Evolutionary conservation across 35 echinoderm and acorn worm species (phyloP).

Genomic region (Ophioderma brevispina): DNA sequence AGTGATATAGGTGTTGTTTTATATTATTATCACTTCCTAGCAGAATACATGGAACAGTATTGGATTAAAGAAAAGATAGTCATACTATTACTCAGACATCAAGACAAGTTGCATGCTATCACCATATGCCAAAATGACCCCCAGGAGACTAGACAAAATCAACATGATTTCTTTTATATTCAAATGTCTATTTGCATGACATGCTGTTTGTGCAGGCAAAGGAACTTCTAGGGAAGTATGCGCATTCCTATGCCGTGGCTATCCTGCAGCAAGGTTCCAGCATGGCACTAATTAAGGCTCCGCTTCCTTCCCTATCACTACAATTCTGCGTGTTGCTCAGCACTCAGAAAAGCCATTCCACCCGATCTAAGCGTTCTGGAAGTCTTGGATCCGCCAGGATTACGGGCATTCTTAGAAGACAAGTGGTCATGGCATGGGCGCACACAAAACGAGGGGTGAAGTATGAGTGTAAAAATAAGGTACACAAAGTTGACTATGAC

Average conservation of each 20-base stretch:
- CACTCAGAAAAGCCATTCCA: slow-evolving; percentile 71
- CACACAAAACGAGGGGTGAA: slow-evolving; percentile 29
- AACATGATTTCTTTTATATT: too few relatives aligned
- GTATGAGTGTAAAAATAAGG: slow-evolving; percentile 45
- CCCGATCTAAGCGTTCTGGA: slow-evolving; percentile 67
- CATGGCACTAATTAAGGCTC: slow-evolving; percentile 78
- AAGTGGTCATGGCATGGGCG: slow-evolving; percentile 73
- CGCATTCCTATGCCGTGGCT: slow-evolving; percentile 91
- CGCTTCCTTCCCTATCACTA: slow-evolving; percentile 69
- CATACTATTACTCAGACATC: too few relatives aligned
- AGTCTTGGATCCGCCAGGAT: slow-evolving; percentile 77
- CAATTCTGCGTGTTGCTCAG: slow-evolving; percentile 93
- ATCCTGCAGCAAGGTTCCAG: slow-evolving; percentile 68
- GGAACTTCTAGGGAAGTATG: slow-evolving; percentile 70
- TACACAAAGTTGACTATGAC: slow-evolving; percentile 70
- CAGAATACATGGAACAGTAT: too few relatives aligned
- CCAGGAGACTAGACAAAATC: too few relatives aligned
- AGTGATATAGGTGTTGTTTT: too few relatives aligned
- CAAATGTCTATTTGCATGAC: too few relatives aligned
- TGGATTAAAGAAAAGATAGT: too few relatives aligned
- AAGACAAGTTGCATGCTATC: too few relatives aligned
- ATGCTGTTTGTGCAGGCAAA: slow-evolving; percentile 61
- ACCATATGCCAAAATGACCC: too few relatives aligned
- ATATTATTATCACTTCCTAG: too few relatives aligned
- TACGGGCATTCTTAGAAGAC: slow-evolving; percentile 84